Evolutionary conservation across 2,888 invertebrate species (phyloP).

Genomic region (Oasisia sp.): DNA sequence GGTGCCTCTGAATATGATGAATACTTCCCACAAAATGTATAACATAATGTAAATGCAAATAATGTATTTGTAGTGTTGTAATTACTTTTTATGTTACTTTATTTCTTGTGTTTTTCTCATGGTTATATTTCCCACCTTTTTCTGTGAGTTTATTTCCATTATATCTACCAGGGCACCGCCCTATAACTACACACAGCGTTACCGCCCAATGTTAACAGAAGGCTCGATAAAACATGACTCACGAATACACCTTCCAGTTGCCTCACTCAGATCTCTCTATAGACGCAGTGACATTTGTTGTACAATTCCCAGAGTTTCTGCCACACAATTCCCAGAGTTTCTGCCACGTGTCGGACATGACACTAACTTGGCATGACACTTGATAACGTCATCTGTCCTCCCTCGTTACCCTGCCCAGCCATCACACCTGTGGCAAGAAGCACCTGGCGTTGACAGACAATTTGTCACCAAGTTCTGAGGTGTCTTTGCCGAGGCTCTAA

Average conservation of each 20-base stretch:
- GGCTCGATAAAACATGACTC: background rate
- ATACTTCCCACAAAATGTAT: no score
- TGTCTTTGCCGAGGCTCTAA: background rate
- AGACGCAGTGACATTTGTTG: no score
- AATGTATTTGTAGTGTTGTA: no score
- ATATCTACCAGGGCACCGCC: no score
- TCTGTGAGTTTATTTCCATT: no score
- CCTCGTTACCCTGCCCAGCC: background rate
- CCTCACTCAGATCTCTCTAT: no score
- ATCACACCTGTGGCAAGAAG: background rate
- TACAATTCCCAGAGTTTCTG: no score
- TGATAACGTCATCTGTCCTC: background rate
- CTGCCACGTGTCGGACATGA: background rate
- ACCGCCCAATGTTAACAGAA: background rate
- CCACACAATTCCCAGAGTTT: background rate
- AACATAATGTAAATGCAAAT: no score
- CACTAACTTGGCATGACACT: background rate
- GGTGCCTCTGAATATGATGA: no score
- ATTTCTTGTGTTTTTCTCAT: no score
- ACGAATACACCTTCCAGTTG: background rate
- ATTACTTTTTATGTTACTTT: no score
- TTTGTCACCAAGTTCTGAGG: background rate
- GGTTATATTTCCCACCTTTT: no score
- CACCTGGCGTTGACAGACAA: background rate
- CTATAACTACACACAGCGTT: background rate